Conservation (phyloP, 2,888 invertebrate species). For the Prenolepis imparis region DNA sequence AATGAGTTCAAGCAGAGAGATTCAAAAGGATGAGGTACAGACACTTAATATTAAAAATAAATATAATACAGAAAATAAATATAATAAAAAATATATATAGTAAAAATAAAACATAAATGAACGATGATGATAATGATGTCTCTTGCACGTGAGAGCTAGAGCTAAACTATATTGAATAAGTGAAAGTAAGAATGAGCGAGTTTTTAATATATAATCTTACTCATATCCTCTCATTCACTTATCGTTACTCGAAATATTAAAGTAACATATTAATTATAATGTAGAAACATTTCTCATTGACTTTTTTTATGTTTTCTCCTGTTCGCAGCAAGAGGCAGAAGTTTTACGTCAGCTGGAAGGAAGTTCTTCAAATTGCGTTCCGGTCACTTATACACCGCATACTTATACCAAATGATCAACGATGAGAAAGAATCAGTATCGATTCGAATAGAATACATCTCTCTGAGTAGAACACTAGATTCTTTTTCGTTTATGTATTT, state of each 20-base stretch:
- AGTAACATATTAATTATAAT: background rate
- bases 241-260: background rate
- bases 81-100: background rate
- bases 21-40: constrained; percentile 31
- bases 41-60: constrained; percentile 10
- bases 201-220: constrained; percentile 48
- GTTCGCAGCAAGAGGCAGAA: constrained; percentile 36
- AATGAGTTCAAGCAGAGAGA: background rate
- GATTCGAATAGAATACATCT: background rate
- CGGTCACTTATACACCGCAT: constrained; percentile 7
- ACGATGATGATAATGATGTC: constrained; percentile 12
- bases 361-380: constrained; percentile 37
- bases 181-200: constrained; percentile 31
- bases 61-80: background rate
- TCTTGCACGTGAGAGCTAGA: background rate
- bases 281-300: constrained; percentile 16
- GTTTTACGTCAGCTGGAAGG: constrained; percentile 28
- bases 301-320: constrained; percentile 29
- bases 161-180: constrained; percentile 4
- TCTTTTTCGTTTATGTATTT: background rate
- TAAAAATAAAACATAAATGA: background rate
- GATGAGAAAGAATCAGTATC: background rate
- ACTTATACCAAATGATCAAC: constrained; percentile 17
- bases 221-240: constrained; percentile 18
- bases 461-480: background rate